These are phyloP conservation scores for Camponotus pennsylvanicus DNA, from an alignment of 1,140 invertebrate species.

Conservation along the genomic window DNA sequence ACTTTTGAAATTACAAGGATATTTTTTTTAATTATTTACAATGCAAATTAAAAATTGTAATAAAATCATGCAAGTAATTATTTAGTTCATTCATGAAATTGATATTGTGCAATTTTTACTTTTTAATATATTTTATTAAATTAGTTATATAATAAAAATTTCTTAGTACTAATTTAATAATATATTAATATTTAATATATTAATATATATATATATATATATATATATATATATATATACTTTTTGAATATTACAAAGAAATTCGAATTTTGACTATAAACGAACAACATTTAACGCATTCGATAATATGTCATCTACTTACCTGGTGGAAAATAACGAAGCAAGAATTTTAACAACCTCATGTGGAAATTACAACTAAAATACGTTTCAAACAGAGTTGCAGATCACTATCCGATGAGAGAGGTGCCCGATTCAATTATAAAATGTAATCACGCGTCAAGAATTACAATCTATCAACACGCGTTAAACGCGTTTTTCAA, in stretches of 20 bases:
- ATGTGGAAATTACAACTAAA: slow-evolving; percentile 81
- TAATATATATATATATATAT: too few species aligned
- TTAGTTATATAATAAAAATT: too few species aligned
- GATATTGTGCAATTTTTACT: too few species aligned
- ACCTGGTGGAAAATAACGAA: slow-evolving; percentile 90
- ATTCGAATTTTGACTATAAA: background rate
- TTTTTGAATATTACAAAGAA: background rate
- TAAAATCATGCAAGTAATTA: too few species aligned
- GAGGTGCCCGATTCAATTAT: slow-evolving; percentile 65
- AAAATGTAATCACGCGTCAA: slow-evolving; percentile 56
- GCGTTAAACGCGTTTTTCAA: too few species aligned
- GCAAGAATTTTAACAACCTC: slow-evolving; percentile 89
- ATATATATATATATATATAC: background rate
- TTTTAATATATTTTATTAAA: too few species aligned
- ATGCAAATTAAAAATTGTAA: too few species aligned
- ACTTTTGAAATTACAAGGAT: too few species aligned
- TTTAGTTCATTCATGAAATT: too few species aligned
- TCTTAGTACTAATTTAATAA: too few species aligned
- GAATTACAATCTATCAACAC: slow-evolving; percentile 45
- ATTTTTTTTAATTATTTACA: too few species aligned
- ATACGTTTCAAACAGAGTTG: slow-evolving; percentile 32
- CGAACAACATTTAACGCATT: background rate
- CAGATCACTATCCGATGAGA: slow-evolving; percentile 16
- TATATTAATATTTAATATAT: too few species aligned
- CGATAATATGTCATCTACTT: slow-evolving; percentile 37